Evolutionary conservation across 1,140 invertebrate species (phyloP).

Genomic region (Drosophila miranda): DNA sequence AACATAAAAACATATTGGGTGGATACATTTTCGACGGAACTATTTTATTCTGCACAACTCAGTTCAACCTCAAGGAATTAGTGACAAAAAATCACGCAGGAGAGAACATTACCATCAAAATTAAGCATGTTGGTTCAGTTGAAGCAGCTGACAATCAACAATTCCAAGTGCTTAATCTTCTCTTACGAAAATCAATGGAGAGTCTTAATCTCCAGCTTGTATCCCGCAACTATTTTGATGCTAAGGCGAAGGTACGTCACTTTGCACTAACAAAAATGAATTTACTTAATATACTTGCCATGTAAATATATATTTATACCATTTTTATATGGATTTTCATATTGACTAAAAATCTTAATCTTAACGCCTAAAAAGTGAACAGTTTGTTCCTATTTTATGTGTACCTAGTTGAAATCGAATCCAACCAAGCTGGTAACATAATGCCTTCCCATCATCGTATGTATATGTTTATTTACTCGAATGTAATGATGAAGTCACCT

Average conservation of each 20-base stretch:
- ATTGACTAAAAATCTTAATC: too few species aligned
- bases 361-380: too few species aligned
- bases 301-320: too few species aligned
- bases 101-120: conserved; percentile 66
- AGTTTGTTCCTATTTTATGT: too few species aligned
- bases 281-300: too few species aligned
- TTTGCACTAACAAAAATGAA: neutral
- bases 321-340: too few species aligned
- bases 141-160: conserved; percentile 61
- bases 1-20: conserved; percentile 52
- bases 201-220: conserved; percentile 87
- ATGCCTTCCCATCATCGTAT: too few species aligned
- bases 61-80: conserved; percentile 47
- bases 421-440: too few species aligned
- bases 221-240: conserved; percentile 91
- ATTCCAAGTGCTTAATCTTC: conserved; percentile 84
- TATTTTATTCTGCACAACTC: conserved; percentile 73
- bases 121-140: conserved; percentile 61
- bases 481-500: too few species aligned
- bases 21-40: conserved; percentile 84
- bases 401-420: too few species aligned
- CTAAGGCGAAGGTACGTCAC: conserved; percentile 84
- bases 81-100: conserved; percentile 68
- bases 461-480: too few species aligned
- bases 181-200: conserved; percentile 87